Conservation (phyloP, 2,797 vertebrate genomes). For the Hippopotamyrus pictus region DNA sequence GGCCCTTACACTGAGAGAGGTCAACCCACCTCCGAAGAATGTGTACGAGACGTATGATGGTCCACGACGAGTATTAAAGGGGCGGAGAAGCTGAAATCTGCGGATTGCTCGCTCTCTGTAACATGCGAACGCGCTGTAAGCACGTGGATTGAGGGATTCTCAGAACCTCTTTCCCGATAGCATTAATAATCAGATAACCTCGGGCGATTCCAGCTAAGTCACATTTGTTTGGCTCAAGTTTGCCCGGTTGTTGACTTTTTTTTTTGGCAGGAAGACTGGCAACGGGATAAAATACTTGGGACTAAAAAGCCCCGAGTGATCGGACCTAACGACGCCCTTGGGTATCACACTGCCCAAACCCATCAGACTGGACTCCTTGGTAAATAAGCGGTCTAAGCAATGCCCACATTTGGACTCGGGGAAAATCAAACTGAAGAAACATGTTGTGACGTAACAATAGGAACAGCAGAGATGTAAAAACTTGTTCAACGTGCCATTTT, state of each 20-base stretch:
- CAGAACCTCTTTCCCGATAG: conserved; percentile 39
- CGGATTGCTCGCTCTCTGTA: neutral
- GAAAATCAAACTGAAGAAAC: neutral
- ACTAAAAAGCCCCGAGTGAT: neutral
- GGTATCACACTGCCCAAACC: neutral
- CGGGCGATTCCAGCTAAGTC: neutral
- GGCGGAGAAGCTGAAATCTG: neutral
- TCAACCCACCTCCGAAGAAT: neutral
- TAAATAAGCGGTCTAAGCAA: neutral
- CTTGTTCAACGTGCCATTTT: neutral
- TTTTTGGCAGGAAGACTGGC: neutral
- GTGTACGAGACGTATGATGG: neutral
- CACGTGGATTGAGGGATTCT: conserved; percentile 40
- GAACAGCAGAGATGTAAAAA: neutral
- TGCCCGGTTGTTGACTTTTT: neutral
- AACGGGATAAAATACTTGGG: neutral
- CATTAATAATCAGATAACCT: conserved; percentile 29
- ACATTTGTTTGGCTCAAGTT: neutral
- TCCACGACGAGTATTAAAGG: neutral
- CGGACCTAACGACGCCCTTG: neutral
- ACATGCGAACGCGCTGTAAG: neutral
- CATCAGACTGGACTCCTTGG: neutral
- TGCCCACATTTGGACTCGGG: neutral
- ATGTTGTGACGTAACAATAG: neutral
- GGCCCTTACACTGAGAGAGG: neutral